phyloP scores from a whole-genome alignment of 2,797 vertebrate genomes.

The Epinephelus coioides region DNA sequence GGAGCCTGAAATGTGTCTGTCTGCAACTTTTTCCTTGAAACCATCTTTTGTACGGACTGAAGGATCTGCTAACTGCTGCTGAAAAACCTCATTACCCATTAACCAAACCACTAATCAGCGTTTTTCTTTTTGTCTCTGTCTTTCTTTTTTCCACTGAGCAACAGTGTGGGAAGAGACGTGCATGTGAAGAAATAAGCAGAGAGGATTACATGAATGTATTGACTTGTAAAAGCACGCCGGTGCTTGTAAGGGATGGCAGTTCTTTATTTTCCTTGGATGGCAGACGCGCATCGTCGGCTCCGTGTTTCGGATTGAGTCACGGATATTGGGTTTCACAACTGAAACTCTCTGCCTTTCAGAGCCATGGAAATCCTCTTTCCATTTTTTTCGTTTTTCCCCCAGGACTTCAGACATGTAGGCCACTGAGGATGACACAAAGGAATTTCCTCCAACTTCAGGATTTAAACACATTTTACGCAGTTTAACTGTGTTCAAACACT shows the following conservation, averaged over 20 bases:
- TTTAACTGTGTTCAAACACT: background rate
- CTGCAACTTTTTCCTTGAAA: conserved; percentile 86
- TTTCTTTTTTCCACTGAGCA: conserved; percentile 8
- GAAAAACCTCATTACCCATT: conserved; percentile 72
- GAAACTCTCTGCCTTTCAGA: conserved; percentile 42
- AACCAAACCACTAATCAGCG: conserved; percentile 71
- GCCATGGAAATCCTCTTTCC: conserved; percentile 55
- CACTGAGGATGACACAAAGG: conserved; percentile 62
- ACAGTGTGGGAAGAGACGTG: conserved; percentile 26
- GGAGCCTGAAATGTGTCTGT: conserved; percentile 90
- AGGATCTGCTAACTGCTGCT: conserved; percentile 48
- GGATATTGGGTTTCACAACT: conserved; percentile 75
- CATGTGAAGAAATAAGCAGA: conserved; percentile 23
- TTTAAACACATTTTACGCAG: conserved; percentile 13
- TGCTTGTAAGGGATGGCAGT: conserved; percentile 50
- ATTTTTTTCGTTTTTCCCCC: conserved; percentile 2
- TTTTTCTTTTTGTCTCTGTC: conserved; percentile 22
- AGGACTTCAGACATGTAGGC: conserved; percentile 55
- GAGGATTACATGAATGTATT: conserved; percentile 54
- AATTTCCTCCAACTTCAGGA: conserved; percentile 52
- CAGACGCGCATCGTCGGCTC: conserved; percentile 59
- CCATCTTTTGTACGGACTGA: conserved; percentile 71
- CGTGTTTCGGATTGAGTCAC: conserved; percentile 65
- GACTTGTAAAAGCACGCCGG: conserved; percentile 65
- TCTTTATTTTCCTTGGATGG: conserved; percentile 61